Evolutionary conservation across 53 echinoderm and acorn worm species (phyloP), one percentile per base, ranked within the genome.

Genomic region (Hippasteria phrygiana): DNA sequence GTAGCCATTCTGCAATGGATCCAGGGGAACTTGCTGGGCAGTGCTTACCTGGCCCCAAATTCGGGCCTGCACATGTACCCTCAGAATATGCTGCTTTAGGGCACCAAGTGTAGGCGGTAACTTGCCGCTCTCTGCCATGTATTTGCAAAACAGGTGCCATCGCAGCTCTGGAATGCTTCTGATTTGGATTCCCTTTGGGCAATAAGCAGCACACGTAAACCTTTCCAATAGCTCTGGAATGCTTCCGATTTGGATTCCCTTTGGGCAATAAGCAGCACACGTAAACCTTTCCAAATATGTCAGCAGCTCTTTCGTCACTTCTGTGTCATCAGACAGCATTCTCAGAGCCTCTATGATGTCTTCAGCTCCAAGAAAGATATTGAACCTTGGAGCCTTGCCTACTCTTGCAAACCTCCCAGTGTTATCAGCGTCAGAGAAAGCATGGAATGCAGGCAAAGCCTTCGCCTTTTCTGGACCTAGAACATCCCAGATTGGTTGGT

Each of bases 361-460:
- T 31, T 72, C 73, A 31, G 88, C 81, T 32, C 89, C 69, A 42
- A 74, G 59, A 75, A 69, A 92, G 16, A 56, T 41, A 37, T 83
- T 0, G 7, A 88, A 22, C 83, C 88, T 88, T 40, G 83, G 80
- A 9, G 55, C 40, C 75, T 92, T 78, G 22, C 92, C 88, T 78
- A 82, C 50, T 42, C 88, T 29, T 20, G 74, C 79, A 40, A 88
- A 88, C 72, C 43, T 71, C 24, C 88, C 81, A 73, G 43, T 80
- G 31, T 73, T 88, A 31, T 84, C 89, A n/a, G 88, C 75, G 26
- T 84, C 82, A 28, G 92, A 70, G 64, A 92, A 92, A 16, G 80
- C 92, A 47, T 92, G 92, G 4, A 92, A 81, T 55, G 78, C 88
- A 72, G 92, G 88, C 41, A 92, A 62, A 2, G 92, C 80, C 73